phyloP scores from a whole-genome alignment of 2,888 invertebrate species.

The Phania funesta region DNA sequence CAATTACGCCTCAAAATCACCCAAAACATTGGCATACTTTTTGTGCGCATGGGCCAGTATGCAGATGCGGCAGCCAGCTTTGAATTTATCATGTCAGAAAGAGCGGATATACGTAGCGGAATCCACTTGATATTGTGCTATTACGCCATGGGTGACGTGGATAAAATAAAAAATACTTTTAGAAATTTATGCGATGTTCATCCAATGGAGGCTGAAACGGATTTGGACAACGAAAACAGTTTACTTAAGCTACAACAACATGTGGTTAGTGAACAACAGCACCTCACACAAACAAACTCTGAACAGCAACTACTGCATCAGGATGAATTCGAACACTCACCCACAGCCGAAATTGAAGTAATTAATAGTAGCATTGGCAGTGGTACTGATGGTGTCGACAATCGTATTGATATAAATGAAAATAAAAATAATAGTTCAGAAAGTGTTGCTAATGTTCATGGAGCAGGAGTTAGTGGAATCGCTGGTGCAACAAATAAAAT shows the following conservation, averaged over 20 bases:
- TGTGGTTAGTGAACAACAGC: conserved; percentile 67
- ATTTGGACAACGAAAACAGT: conserved; percentile 89
- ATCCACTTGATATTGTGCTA: conserved; percentile 94
- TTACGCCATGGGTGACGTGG: conserved; percentile 93
- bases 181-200: conserved; percentile 93
- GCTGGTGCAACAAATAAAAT: conserved; percentile 5
- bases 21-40: conserved; percentile 95
- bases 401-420: conserved; percentile 42
- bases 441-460: conserved; percentile 12
- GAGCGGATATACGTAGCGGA: conserved; percentile 92
- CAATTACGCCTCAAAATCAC: conserved; percentile 96
- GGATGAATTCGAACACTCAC: conserved; percentile 36
- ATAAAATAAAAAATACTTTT: conserved; percentile 96
- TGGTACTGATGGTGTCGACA: conserved; percentile 6
- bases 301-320: conserved; percentile 49
- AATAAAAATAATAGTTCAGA: conserved; percentile 32
- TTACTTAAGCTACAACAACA: conserved; percentile 85
- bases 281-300: conserved; percentile 25
- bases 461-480: not conserved
- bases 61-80: conserved; percentile 97
- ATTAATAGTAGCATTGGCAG: conserved; percentile 69
- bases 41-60: conserved; percentile 97
- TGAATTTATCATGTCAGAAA: conserved; percentile 98
- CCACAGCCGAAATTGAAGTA: conserved; percentile 70
- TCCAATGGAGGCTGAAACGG: conserved; percentile 73